Evolutionary conservation across 2,113 vertebrate species (phyloP), one percentile per base, ranked within the genome.

Genomic region (Carollia perspicillata): DNA sequence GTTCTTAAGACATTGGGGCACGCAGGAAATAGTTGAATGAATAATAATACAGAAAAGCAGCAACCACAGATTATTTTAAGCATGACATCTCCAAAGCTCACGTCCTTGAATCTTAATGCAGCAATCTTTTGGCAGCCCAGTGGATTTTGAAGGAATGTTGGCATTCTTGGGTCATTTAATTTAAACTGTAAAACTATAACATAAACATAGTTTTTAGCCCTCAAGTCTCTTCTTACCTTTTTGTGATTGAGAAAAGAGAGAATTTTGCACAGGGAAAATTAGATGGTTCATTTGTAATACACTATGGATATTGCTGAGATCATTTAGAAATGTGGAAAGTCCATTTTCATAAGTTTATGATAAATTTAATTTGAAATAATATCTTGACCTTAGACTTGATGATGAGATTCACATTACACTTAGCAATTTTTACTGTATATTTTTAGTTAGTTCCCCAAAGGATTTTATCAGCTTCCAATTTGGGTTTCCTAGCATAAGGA

Each of bases 331-430:
- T 58, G 13, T 74, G 12, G 42, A 33, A 88, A 90, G 85, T 44
- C 37, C 44, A 83, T 96, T 96, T 95, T 83, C 58, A 30, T n/a
- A 96, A 93, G 16, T 69, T 92, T n/a, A 65, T 49, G 69, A 92
- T 89, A 78, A 89, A 68, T 93, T 92, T 86, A 80, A 83, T 69
- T 95, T 90, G 53, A 97, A 95, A 93, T 90, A 93, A 60, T 92
- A 55, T 14, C 17, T 88, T 92, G 66, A 77, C 47, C 68, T 94
- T 87, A 81, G 78, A 88, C 72, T 75, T 85, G 49, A 68, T 90
- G 51, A 90, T 90, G 47, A 94, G 28, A 84, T 81, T 88, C 74
- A 72, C 2, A 42, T 88, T 94, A 92, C 92, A 97, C 37, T 89
- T 77, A 83, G 18, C 49, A 93, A 83, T 0, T 42, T 87, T 91